Evolutionary conservation across 64 coral and sea anemone genomes (phyloP).

Genomic region (Porites australiensis): DNA sequence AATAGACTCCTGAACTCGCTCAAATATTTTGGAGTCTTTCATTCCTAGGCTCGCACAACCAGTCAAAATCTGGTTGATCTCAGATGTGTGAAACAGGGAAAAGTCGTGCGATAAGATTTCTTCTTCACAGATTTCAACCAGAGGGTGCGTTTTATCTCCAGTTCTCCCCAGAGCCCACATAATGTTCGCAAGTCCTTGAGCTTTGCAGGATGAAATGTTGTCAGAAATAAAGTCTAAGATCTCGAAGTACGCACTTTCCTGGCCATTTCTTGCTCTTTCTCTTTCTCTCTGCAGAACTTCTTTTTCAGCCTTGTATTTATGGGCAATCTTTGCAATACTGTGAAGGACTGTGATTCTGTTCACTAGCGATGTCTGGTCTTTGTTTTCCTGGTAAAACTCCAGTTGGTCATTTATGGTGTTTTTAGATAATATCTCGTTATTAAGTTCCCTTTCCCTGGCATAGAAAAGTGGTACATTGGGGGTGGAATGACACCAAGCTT

Average conservation of each 20-base stretch:
- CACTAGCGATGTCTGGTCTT: not conserved
- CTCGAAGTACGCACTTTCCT: not conserved
- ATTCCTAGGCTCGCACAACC: not conserved
- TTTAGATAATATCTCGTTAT: constrained; percentile 8
- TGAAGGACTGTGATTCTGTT: constrained; percentile 36
- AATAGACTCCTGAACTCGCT: constrained; percentile 17
- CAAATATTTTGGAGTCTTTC: constrained; percentile 6
- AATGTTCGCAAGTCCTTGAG: constrained; percentile 27
- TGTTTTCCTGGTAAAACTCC: constrained; percentile 12
- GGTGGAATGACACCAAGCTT: not conserved
- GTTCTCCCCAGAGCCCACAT: constrained; percentile 28
- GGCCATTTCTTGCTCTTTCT: not conserved
- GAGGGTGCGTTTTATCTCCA: not conserved
- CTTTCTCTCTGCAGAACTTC: not conserved
- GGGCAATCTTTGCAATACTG: constrained; percentile 23
- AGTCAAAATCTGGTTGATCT: constrained; percentile 13
- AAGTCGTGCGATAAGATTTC: constrained; percentile 25
- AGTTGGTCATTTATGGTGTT: not conserved
- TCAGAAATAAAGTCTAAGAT: constrained; percentile 23
- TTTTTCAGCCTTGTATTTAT: not conserved
- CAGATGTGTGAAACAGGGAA: not conserved
- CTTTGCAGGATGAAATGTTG: constrained; percentile 12
- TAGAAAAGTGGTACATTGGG: constrained; percentile 3
- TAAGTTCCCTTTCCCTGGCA: not conserved
- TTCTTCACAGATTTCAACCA: not conserved